phyloP scores from a whole-genome alignment of 2,797 vertebrate genomes.

The Carcharodon carcharias region DNA sequence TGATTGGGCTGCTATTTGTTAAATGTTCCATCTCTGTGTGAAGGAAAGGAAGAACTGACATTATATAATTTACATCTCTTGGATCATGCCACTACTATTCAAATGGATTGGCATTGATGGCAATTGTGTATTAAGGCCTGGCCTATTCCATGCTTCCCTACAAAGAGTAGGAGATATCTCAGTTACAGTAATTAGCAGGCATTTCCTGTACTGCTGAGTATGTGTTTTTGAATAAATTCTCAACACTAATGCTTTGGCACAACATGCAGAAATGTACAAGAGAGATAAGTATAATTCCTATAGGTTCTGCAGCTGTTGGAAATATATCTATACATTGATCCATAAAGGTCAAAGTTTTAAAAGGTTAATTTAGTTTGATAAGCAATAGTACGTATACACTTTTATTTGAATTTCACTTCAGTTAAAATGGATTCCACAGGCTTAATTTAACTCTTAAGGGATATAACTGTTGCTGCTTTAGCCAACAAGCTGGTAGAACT shows the following conservation, averaged over 20 bases:
- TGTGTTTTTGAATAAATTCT: slow-evolving; percentile 35
- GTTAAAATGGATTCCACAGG: not conserved
- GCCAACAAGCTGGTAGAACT: not conserved
- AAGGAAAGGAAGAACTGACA: slow-evolving; percentile 21
- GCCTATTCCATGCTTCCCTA: not conserved
- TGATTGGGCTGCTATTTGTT: slow-evolving; percentile 29
- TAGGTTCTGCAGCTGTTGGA: not conserved
- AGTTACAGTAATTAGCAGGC: slow-evolving; percentile 30
- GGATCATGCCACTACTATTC: slow-evolving; percentile 13
- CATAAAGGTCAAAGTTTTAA: not conserved
- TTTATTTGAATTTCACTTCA: not conserved
- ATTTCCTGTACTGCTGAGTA: slow-evolving; percentile 24
- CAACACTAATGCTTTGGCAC: not conserved
- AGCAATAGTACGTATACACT: not conserved
- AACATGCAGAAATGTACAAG: not conserved
- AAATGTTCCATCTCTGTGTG: slow-evolving; percentile 27
- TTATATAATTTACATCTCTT: slow-evolving; percentile 31
- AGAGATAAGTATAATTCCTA: not conserved
- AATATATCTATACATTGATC: not conserved
- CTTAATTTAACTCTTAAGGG: slow-evolving; percentile 9
- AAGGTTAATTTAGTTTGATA: not conserved
- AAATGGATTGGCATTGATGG: slow-evolving; percentile 33
- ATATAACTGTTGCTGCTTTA: not conserved
- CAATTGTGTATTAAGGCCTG: slow-evolving; percentile 32
- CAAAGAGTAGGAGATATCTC: slow-evolving; percentile 24